These are phyloP conservation scores for Theropithecus gelada DNA, from an alignment of 2,113 vertebrate species.

Conservation along the genomic window DNA sequence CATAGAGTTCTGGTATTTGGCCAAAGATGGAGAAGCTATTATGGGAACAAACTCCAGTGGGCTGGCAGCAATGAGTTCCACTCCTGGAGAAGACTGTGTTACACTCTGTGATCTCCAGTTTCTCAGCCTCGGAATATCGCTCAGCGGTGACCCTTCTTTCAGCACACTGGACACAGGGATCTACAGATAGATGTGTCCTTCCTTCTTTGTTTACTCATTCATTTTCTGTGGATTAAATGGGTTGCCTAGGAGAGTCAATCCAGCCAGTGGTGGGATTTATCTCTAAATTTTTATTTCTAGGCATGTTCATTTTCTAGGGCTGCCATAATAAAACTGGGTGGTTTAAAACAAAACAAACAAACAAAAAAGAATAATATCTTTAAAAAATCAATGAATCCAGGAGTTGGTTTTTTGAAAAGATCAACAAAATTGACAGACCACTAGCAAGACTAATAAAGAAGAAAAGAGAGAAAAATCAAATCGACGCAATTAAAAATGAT, in stretches of 20 bases:
- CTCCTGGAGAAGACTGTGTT: not conserved
- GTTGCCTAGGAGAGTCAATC: not conserved
- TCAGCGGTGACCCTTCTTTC: not conserved
- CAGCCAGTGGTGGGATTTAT: not conserved
- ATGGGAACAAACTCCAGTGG: not conserved
- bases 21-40: not conserved
- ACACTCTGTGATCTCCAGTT: not conserved
- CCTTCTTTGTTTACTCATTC: not conserved
- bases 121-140: not conserved
- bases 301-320: not conserved
- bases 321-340: not conserved
- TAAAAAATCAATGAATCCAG: not conserved
- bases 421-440: too few relatives aligned
- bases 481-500: too few relatives aligned
- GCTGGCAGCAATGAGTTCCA: accelerated
- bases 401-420: too few relatives aligned
- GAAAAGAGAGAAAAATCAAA: too few relatives aligned
- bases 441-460: too few relatives aligned
- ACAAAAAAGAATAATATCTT: not conserved
- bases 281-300: not conserved
- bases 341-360: not conserved
- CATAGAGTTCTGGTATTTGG: not conserved
- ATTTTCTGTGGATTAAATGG: not conserved
- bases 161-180: not conserved
- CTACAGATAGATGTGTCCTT: not conserved